These are phyloP conservation scores for Crotophaga sulcirostris DNA, from an alignment of 2,113 vertebrate genomes.

Conservation along the genomic window DNA sequence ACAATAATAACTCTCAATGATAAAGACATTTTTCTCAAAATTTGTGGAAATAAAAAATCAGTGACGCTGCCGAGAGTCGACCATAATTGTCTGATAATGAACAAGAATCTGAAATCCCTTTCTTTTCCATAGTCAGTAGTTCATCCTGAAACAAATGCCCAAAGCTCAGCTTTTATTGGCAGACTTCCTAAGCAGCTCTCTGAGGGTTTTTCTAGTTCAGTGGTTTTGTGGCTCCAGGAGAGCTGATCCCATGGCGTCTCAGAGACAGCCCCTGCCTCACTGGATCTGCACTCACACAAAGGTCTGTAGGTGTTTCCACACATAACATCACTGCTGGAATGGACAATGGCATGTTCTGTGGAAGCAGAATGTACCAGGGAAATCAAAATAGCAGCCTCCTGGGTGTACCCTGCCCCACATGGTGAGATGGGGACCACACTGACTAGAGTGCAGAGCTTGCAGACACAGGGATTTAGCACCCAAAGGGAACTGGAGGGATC, in stretches of 20 bases:
- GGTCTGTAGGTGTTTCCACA: background rate
- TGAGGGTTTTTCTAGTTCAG: background rate
- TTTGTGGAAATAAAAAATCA: background rate
- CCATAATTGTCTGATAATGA: background rate
- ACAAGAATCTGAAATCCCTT: background rate
- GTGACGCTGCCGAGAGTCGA: too few relatives aligned
- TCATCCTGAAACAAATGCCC: background rate
- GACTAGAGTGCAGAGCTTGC: background rate
- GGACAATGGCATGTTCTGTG: background rate
- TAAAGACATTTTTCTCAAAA: background rate
- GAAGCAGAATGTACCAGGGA: background rate
- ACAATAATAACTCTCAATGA: background rate
- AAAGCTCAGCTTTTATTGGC: background rate
- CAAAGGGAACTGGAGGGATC: background rate
- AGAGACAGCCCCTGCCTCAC: background rate
- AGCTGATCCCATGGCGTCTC: background rate
- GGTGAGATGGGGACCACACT: rapidly evolving
- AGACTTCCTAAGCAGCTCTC: background rate
- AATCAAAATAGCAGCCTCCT: background rate
- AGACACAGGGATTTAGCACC: background rate
- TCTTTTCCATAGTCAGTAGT: background rate
- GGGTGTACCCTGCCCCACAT: rapidly evolving
- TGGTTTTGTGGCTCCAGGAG: background rate
- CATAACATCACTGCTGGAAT: background rate
- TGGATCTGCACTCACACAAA: background rate